phyloP scores from a whole-genome alignment of 2,113 vertebrate genomes.

The Willisornis vidua region DNA sequence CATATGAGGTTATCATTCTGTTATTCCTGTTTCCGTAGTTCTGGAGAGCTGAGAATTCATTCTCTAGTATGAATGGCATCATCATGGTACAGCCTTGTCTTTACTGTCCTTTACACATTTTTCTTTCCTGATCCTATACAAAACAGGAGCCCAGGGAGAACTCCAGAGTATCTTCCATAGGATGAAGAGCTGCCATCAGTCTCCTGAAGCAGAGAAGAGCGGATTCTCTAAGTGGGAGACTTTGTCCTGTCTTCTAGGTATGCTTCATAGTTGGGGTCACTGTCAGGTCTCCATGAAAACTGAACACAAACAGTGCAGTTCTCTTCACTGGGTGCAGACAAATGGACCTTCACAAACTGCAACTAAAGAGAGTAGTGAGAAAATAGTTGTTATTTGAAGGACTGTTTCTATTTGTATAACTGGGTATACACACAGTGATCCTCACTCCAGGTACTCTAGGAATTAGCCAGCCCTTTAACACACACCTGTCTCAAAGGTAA shows the following conservation, averaged over 20 bases:
- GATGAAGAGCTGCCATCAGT: not conserved
- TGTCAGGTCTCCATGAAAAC: not conserved
- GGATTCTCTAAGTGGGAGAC: not conserved
- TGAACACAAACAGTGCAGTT: not conserved
- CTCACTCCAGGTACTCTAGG: not conserved
- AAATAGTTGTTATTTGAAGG: not conserved
- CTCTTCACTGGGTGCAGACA: not conserved
- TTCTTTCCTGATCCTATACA: not conserved
- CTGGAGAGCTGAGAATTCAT: not conserved
- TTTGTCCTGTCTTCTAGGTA: not conserved
- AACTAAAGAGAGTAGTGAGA: not conserved
- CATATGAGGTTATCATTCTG: not conserved
- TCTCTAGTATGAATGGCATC: not conserved
- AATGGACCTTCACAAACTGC: not conserved
- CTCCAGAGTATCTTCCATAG: not conserved
- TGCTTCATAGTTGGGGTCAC: not conserved
- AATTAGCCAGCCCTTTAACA: constrained; percentile 12
- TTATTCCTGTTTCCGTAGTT: not conserved
- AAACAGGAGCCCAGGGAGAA: not conserved
- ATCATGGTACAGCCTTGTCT: not conserved
- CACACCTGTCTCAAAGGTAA: constrained; percentile 2
- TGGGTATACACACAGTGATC: not conserved
- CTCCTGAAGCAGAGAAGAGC: not conserved
- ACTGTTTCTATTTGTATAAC: not conserved
- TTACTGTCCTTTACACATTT: not conserved